phyloP scores from a whole-genome alignment of 2,113 vertebrate species.

The Xiphias gladius region DNA sequence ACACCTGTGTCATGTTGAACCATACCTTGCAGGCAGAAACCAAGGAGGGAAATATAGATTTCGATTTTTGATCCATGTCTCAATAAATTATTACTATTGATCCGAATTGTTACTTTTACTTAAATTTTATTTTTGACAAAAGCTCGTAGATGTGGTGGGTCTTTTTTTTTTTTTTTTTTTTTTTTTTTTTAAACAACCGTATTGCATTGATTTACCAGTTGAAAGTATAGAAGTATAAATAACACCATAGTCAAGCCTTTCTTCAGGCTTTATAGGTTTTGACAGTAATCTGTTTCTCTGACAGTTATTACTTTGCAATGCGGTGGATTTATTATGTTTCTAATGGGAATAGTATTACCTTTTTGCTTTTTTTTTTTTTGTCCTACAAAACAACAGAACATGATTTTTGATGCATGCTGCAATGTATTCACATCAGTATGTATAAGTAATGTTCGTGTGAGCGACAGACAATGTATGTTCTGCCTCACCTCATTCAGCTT shows the following conservation, averaged over 20 bases:
- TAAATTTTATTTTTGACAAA: slow-evolving; percentile 41
- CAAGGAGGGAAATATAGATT: neutral
- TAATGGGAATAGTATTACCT: slow-evolving; percentile 69
- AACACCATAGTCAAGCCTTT: slow-evolving; percentile 44
- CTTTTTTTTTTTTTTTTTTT: too few relatives aligned
- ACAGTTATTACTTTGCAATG: slow-evolving; percentile 72
- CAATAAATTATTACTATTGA: slow-evolving; percentile 69
- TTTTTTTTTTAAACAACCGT: too few relatives aligned
- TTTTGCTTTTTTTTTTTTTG: slow-evolving; percentile 15
- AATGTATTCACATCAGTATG: slow-evolving; percentile 16
- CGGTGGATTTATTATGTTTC: slow-evolving; percentile 65
- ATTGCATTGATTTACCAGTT: slow-evolving; percentile 60
- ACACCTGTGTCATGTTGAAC: slow-evolving; percentile 5
- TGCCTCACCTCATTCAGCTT: slow-evolving; percentile 8
- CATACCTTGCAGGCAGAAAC: neutral
- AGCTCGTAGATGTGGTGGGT: slow-evolving; percentile 14
- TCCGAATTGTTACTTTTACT: slow-evolving; percentile 45
- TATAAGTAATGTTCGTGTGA: slow-evolving; percentile 40
- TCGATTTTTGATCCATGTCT: slow-evolving; percentile 39
- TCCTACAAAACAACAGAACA: slow-evolving; percentile 37
- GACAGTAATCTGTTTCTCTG: slow-evolving; percentile 69
- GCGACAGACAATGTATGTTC: slow-evolving; percentile 27
- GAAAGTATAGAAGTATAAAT: slow-evolving; percentile 64
- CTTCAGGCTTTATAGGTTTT: slow-evolving; percentile 52
- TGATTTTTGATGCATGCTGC: slow-evolving; percentile 26